Percentiles rank a stretch among this genome's conserved stretches.
Evolutionary conservation across 1,140 invertebrate species (phyloP).

Genomic region (Heliconius melpomene): DNA sequence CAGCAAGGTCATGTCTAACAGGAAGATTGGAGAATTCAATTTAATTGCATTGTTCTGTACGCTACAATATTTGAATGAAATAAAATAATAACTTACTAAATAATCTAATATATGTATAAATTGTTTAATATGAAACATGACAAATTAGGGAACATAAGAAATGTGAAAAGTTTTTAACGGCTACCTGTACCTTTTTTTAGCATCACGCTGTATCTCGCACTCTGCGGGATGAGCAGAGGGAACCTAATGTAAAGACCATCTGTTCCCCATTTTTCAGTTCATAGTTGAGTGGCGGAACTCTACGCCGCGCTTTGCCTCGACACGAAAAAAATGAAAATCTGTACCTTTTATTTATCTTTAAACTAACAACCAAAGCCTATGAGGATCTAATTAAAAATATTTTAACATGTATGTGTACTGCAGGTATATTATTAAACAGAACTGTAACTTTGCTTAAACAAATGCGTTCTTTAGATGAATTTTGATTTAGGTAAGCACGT

Average conservation of each 20-base stretch:
- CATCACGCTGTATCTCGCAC: too few species aligned
- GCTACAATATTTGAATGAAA: not conserved
- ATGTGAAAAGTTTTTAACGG: not conserved
- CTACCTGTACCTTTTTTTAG: not conserved
- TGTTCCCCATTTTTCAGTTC: too few species aligned
- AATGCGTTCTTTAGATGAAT: not conserved
- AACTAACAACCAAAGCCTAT: not conserved
- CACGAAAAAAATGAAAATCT: too few species aligned
- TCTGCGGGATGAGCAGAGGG: too few species aligned
- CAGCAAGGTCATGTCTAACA: constrained; percentile 36
- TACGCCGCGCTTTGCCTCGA: too few species aligned
- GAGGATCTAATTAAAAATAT: not conserved
- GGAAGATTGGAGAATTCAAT: constrained; percentile 29
- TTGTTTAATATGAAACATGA: not conserved
- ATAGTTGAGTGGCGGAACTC: too few species aligned
- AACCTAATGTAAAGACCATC: too few species aligned
- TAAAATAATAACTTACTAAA: not conserved
- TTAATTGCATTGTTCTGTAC: not conserved
- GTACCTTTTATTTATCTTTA: not conserved
- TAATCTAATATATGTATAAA: not conserved
- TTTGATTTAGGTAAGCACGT: constrained; percentile 16
- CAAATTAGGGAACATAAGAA: not conserved
- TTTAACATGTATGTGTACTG: not conserved
- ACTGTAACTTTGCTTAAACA: not conserved
- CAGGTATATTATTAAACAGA: not conserved